Conservation (phyloP, 2,113 vertebrate genomes). For the Phylloscopus trochiloides region DNA sequence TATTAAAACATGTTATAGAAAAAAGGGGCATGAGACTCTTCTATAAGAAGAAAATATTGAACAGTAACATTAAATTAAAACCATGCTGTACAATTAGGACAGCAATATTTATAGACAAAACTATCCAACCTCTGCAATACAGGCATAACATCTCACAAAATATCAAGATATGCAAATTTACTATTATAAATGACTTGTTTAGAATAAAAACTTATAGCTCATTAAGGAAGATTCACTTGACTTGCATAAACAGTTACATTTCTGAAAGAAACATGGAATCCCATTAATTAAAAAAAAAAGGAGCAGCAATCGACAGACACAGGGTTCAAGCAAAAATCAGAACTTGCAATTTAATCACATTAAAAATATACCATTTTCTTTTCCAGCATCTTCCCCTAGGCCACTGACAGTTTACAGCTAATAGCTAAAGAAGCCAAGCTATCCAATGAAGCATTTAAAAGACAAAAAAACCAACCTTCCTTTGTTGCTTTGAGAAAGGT, state of each 20-base stretch:
- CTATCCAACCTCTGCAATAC: slow-evolving; percentile 76
- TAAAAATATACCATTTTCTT: slow-evolving; percentile 56
- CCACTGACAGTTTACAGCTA: slow-evolving; percentile 55
- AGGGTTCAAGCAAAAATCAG: slow-evolving; percentile 71
- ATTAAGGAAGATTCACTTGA: slow-evolving; percentile 71
- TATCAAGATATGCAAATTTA: slow-evolving; percentile 77
- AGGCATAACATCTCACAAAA: slow-evolving; percentile 77
- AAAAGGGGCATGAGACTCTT: slow-evolving; percentile 79
- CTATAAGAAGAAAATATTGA: slow-evolving; percentile 87
- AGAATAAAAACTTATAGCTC: slow-evolving; percentile 67
- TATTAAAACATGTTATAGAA: slow-evolving; percentile 86
- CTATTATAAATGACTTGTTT: slow-evolving; percentile 71
- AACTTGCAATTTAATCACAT: slow-evolving; percentile 65
- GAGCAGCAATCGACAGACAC: slow-evolving; percentile 71
- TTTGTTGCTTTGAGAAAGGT: not conserved
- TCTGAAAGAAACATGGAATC: slow-evolving; percentile 72
- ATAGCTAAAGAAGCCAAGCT: slow-evolving; percentile 37
- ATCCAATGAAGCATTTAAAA: not conserved
- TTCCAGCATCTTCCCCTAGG: slow-evolving; percentile 69
- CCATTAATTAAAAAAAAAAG: slow-evolving; percentile 45
- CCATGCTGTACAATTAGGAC: slow-evolving; percentile 79
- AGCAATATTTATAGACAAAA: slow-evolving; percentile 78
- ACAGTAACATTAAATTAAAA: slow-evolving; percentile 79
- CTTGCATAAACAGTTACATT: slow-evolving; percentile 76
- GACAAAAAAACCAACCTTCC: not conserved